Conservation (phyloP, 2,797 vertebrate genomes). For the Ambastaia sidthimunki region DNA sequence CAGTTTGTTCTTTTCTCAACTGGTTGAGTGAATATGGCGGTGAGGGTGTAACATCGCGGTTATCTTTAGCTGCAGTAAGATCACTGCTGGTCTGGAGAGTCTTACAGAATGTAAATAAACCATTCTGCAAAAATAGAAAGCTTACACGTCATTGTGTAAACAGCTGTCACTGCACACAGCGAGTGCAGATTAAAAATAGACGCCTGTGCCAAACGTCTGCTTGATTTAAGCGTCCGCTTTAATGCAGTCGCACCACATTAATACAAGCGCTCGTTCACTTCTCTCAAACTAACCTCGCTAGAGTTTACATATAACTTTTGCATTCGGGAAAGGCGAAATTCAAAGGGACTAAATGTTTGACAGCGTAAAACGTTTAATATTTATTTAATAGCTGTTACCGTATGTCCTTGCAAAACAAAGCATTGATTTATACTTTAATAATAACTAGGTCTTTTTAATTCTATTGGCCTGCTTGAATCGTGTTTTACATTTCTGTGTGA, state of each 20-base stretch:
- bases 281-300: background rate
- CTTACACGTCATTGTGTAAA: background rate
- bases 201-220: background rate
- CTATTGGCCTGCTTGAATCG: too few species aligned
- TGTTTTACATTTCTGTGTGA: too few species aligned
- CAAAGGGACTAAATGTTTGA: too few species aligned
- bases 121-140: background rate
- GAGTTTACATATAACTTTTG: background rate
- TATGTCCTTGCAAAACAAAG: too few species aligned
- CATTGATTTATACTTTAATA: too few species aligned
- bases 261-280: background rate
- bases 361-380: too few species aligned
- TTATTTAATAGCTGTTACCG: too few species aligned
- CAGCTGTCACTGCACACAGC: background rate
- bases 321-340: background rate
- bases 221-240: background rate
- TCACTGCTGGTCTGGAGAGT: background rate
- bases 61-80: background rate
- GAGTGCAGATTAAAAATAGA: background rate
- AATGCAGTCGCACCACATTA: background rate
- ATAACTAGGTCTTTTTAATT: too few species aligned
- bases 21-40: background rate
- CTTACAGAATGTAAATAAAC: constrained; percentile 28
- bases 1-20: background rate
- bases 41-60: too few species aligned